A percentile compares a stretch with the other conserved stretches of the same genome.
These are phyloP conservation scores for Vollenhovia emeryi DNA, from an alignment of 1,140 invertebrate species.

Conservation along the genomic window DNA sequence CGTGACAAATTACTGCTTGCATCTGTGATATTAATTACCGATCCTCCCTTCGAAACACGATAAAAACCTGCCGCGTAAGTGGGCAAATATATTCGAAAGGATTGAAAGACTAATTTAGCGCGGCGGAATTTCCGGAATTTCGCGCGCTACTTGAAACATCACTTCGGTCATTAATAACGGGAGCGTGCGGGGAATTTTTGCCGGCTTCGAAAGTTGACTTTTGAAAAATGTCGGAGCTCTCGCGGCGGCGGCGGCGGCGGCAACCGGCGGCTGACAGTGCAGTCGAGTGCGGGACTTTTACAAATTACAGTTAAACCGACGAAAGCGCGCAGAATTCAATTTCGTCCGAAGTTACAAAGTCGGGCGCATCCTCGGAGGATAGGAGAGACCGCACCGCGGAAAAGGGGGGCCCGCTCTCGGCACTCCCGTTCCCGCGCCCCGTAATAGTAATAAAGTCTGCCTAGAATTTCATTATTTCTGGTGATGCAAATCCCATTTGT, in stretches of 20 bases:
- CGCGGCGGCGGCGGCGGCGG: not conserved
- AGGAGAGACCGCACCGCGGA: slow-evolving; percentile 12
- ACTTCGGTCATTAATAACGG: slow-evolving; percentile 35
- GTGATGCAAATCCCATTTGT: slow-evolving; percentile 59
- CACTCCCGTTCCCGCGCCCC: not conserved
- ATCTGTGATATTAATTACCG: not conserved
- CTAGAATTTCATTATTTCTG: slow-evolving; percentile 60
- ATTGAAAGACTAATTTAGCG: slow-evolving; percentile 20
- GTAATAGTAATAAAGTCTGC: slow-evolving; percentile 59
- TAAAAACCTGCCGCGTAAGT: not conserved
- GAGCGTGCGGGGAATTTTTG: slow-evolving; percentile 15
- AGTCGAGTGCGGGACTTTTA: slow-evolving; percentile 52
- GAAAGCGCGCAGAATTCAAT: slow-evolving; percentile 60
- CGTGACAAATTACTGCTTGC: not conserved
- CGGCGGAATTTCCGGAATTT: slow-evolving; percentile 22
- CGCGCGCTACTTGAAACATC: slow-evolving; percentile 27
- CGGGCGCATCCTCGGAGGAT: slow-evolving; percentile 40
- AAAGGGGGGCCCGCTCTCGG: not conserved
- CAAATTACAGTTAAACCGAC: slow-evolving; percentile 61
- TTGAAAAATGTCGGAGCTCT: slow-evolving; percentile 54
- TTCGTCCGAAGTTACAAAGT: slow-evolving; percentile 55
- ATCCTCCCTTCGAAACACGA: not conserved
- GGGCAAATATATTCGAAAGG: not conserved
- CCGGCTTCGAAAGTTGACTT: slow-evolving; percentile 49
- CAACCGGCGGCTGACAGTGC: slow-evolving; percentile 21